These are phyloP conservation scores for Chaetodon trifasciatus DNA, from an alignment of 2,797 vertebrate species.

Conservation along the genomic window DNA sequence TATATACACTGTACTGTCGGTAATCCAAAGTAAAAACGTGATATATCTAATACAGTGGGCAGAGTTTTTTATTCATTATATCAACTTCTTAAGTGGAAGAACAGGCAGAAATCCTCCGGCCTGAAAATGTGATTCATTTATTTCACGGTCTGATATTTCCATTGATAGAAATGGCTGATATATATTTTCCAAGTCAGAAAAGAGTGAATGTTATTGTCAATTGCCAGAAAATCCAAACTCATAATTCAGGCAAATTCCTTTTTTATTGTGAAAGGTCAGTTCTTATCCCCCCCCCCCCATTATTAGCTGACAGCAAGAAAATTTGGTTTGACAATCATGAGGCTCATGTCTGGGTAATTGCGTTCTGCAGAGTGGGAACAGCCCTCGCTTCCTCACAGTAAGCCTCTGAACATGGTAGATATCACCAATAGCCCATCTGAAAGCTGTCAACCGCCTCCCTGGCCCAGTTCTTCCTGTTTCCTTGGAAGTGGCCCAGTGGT, in stretches of 20 bases:
- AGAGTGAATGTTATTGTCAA: conserved; percentile 35
- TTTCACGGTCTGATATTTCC: conserved; percentile 66
- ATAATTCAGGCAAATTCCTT: conserved; percentile 55
- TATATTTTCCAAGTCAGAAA: conserved; percentile 50
- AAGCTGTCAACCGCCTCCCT: conserved; percentile 74
- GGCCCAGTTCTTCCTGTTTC: conserved; percentile 77
- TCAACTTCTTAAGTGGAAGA: conserved; percentile 62
- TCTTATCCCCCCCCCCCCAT: conserved; percentile 21
- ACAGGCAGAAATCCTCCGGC: conserved; percentile 52
- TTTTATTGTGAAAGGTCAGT: conserved; percentile 50
- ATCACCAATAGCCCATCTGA: conserved; percentile 77
- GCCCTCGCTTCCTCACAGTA: conserved; percentile 62
- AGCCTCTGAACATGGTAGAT: conserved; percentile 72
- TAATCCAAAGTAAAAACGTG: conserved; percentile 54
- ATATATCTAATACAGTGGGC: conserved; percentile 51
- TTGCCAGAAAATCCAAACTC: conserved; percentile 52
- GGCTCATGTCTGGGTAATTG: conserved; percentile 71
- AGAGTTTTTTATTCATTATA: conserved; percentile 64
- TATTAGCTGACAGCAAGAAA: conserved; percentile 60
- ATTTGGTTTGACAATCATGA: conserved; percentile 73
- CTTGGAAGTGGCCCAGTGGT: conserved; percentile 79
- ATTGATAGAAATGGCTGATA: conserved; percentile 53
- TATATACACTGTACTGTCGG: conserved; percentile 44
- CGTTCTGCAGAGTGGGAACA: conserved; percentile 67
- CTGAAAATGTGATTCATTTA: conserved; percentile 60